phyloP scores from a whole-genome alignment of 2,888 invertebrate genomes.

The Torymus texanus region DNA sequence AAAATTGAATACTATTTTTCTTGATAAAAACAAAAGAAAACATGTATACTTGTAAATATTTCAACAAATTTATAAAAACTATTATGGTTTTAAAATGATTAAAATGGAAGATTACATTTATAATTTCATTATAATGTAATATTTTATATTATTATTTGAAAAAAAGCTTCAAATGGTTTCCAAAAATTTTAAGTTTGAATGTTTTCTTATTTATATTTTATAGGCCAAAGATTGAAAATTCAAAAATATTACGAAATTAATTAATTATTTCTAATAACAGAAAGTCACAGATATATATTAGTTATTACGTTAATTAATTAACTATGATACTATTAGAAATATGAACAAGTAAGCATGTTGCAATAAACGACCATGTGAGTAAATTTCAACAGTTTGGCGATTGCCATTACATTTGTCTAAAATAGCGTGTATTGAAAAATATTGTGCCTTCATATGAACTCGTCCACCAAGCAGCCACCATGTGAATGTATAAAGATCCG shows the following conservation, averaged over 20 bases:
- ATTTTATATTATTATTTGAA: slow-evolving; percentile 11
- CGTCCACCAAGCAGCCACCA: slow-evolving; percentile 72
- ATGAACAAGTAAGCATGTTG: slow-evolving; percentile 50
- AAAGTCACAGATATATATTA: background rate
- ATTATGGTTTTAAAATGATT: background rate
- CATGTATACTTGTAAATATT: slow-evolving; percentile 53
- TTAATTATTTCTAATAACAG: background rate
- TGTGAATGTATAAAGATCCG: slow-evolving; percentile 68
- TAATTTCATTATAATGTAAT: background rate
- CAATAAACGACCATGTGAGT: slow-evolving; percentile 3
- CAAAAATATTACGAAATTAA: too few relatives aligned
- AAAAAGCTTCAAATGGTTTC: background rate
- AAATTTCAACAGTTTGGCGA: slow-evolving; percentile 38
- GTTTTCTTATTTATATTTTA: too few relatives aligned
- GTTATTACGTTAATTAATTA: background rate
- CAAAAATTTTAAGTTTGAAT: too few relatives aligned
- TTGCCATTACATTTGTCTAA: slow-evolving; percentile 23
- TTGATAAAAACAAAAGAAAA: slow-evolving; percentile 1
- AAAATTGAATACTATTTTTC: slow-evolving; percentile 7
- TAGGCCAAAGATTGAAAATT: too few relatives aligned
- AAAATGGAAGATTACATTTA: background rate
- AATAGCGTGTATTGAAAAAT: slow-evolving; percentile 59
- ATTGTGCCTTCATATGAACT: slow-evolving; percentile 71
- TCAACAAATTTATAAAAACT: background rate
- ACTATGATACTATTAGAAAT: slow-evolving; percentile 6